Evolutionary conservation across 1,140 invertebrate genomes (phyloP), one percentile per base, ranked within the genome.

Genomic region (Drosophila ficusphila): DNA sequence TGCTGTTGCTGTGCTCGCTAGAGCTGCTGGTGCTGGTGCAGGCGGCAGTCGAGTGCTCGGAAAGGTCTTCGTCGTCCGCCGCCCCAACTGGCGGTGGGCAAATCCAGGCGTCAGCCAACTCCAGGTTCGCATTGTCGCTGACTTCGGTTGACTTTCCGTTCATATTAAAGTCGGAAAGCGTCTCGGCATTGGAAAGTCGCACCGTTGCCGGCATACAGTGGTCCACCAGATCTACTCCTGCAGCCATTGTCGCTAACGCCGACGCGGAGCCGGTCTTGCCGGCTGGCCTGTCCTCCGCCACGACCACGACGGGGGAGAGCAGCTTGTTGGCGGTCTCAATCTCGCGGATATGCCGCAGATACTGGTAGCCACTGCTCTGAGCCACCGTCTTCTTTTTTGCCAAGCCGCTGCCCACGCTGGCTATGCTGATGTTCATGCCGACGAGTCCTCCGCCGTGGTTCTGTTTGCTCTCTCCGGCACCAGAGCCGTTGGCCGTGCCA

Each of bases 341-440:
- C 58, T 91, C 91, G 2, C 91, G 91, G 8, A 91, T 91, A 42
- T 91, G 91, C 2, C 91, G 69, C 49, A 91, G 54, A 54, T 91
- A 89, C 38, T 90, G 89, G 69, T 91, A 91, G 29, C 90, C 83
- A 62, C 86, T 91, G 27, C 85, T 89, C 62, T 90, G 85, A 14
- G 76, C 77, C 48, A 79, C 73, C 0, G 71, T 51, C 18, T 81
- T 89, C 25, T 89, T 89, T 19, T 76, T 65, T n/a, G 47, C 82
- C 16, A 70, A 79, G 4, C 60, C 34, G 8, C 52, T 61, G 14
- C 62, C 46, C 6, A 64, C 42, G 31, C 47, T 79, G 60, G 74
- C 52, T 44, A 78, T 85, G 27, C 70, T 85, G 3, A 76, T 54
- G 36, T 47, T 72, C 18, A 39, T 16, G 16, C 16, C 16, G 4